Conservation (phyloP, 2,888 invertebrate species). For the Caenorhabditis uteleia region DNA sequence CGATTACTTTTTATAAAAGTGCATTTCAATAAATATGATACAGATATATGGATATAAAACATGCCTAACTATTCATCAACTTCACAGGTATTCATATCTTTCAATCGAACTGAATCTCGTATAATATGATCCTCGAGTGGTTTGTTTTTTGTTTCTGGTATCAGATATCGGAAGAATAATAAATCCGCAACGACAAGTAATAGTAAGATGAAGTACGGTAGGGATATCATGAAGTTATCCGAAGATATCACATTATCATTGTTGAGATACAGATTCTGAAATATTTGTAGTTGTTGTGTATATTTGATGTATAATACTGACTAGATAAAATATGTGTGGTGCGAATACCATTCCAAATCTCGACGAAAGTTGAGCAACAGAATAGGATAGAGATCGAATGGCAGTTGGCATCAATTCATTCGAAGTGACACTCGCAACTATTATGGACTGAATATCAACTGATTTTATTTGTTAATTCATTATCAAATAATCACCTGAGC, state of each 20-base stretch:
- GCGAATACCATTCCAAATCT: slow-evolving; percentile 59
- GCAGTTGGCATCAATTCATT: slow-evolving; percentile 61
- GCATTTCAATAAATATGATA: too few species aligned
- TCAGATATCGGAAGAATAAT: slow-evolving; percentile 28
- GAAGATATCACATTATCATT: slow-evolving; percentile 13
- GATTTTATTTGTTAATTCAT: not conserved
- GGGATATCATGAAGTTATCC: not conserved
- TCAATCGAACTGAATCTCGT: not conserved
- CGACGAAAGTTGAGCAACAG: slow-evolving; percentile 53
- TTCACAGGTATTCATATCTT: not conserved
- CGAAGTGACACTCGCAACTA: slow-evolving; percentile 45
- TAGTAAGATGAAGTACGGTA: slow-evolving; percentile 29
- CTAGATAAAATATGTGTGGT: slow-evolving; percentile 51
- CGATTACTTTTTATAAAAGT: too few species aligned
- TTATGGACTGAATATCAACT: slow-evolving; percentile 15
- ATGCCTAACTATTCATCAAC: not conserved
- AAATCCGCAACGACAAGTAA: slow-evolving; percentile 18
- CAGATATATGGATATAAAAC: not conserved
- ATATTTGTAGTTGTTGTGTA: not conserved
- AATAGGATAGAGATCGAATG: slow-evolving; percentile 54
- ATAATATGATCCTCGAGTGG: slow-evolving; percentile 24
- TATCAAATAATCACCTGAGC: slow-evolving; percentile 18
- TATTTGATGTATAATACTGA: not conserved
- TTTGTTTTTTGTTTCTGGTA: slow-evolving; percentile 38
- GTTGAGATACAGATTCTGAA: slow-evolving; percentile 26